Conservation (phyloP, 2,888 invertebrate species). For the Sycophila texana region DNA sequence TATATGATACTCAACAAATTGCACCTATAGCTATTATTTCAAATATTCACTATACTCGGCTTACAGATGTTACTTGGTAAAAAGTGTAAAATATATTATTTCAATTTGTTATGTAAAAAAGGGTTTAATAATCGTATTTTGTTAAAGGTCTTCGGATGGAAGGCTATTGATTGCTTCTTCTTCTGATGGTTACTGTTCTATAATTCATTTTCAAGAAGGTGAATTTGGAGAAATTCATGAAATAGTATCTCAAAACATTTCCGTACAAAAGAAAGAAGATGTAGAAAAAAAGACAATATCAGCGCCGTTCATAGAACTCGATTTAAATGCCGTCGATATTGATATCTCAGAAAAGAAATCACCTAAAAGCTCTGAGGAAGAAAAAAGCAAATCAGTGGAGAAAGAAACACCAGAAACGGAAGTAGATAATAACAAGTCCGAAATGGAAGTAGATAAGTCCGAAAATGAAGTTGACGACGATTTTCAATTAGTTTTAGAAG, state of each 20-base stretch:
- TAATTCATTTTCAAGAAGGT: slow-evolving; percentile 84
- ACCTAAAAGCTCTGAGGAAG: background rate
- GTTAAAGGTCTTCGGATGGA: slow-evolving; percentile 84
- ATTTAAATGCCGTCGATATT: slow-evolving; percentile 70
- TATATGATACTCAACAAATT: slow-evolving; percentile 92
- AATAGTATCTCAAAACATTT: slow-evolving; percentile 67
- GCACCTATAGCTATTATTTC: slow-evolving; percentile 88
- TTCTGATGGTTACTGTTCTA: slow-evolving; percentile 92
- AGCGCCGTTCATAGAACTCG: slow-evolving; percentile 60
- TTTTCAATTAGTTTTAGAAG: slow-evolving; percentile 80
- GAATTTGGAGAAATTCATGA: slow-evolving; percentile 83
- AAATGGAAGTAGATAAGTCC: slow-evolving; percentile 65
- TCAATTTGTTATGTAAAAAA: slow-evolving; percentile 5
- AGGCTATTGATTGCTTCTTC: slow-evolving; percentile 86
- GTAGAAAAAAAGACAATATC: slow-evolving; percentile 36
- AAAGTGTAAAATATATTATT: slow-evolving; percentile 53
- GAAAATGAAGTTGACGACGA: slow-evolving; percentile 76
- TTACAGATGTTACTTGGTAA: slow-evolving; percentile 91
- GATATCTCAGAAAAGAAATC: slow-evolving; percentile 61
- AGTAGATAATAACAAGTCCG: slow-evolving; percentile 44
- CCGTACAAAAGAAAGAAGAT: slow-evolving; percentile 40
- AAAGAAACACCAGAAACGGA: slow-evolving; percentile 35
- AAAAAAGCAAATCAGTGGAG: background rate
- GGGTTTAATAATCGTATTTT: slow-evolving; percentile 3
- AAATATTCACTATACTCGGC: slow-evolving; percentile 92